phyloP scores from a whole-genome alignment of 2,113 vertebrate genomes.

The Gnathonemus echidnorhynchus region DNA sequence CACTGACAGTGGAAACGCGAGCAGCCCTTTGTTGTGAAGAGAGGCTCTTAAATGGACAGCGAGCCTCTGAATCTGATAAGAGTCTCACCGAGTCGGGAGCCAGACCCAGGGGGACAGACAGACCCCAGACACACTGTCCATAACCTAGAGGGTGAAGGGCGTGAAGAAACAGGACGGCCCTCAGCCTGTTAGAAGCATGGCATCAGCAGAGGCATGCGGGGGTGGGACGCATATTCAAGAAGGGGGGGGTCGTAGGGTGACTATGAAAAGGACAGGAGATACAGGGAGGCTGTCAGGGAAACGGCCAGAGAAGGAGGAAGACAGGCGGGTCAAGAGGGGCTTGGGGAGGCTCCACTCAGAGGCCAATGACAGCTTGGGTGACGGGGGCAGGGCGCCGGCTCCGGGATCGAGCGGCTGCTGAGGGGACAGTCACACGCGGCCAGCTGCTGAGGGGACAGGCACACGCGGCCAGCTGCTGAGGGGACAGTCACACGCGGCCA shows the following conservation, averaged over 20 bases:
- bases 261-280: slow-evolving; percentile 2
- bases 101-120: neutral
- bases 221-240: slow-evolving; percentile 9
- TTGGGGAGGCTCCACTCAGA: neutral
- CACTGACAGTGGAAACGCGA: neutral
- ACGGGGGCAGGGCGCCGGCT: neutral
- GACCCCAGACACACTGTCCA: neutral
- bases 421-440: neutral
- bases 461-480: no score
- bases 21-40: neutral
- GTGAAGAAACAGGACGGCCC: neutral
- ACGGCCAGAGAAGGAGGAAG: neutral
- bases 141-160: neutral
- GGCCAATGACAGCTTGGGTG: neutral
- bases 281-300: neutral
- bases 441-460: no score
- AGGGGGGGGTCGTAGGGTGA: neutral
- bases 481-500: no score
- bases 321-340: neutral
- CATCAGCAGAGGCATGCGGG: neutral
- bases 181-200: neutral
- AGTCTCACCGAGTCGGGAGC: neutral
- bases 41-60: neutral
- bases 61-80: neutral
- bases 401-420: slow-evolving; percentile 1